Conservation (phyloP, 2,113 vertebrate species). For the Craseonycteris thonglongyai region DNA sequence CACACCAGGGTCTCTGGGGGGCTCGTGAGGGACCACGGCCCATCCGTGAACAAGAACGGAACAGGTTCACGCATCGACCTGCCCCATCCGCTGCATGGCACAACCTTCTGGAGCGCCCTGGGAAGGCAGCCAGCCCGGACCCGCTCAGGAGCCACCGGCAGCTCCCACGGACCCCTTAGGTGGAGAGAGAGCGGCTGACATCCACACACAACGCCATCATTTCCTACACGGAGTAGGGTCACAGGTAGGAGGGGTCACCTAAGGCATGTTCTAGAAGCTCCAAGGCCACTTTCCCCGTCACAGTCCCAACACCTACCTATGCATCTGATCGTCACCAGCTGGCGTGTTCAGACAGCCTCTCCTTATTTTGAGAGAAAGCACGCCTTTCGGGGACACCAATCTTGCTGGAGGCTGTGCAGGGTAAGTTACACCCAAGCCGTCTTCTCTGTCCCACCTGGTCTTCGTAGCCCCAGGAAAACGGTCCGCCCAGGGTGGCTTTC, state of each 20-base stretch:
- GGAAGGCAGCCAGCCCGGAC: neutral
- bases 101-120: neutral
- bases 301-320: neutral
- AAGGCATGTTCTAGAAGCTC: neutral
- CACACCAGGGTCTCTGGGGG: accelerated
- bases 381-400: neutral
- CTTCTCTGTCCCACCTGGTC: neutral
- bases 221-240: neutral
- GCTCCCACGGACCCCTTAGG: accelerated
- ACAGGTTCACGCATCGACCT: accelerated
- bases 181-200: accelerated
- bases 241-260: neutral
- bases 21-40: neutral
- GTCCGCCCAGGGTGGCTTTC: neutral
- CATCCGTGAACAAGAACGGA: accelerated
- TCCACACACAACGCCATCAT: accelerated
- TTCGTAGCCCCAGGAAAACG: neutral
- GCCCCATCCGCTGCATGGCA: accelerated
- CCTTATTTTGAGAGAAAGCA: neutral
- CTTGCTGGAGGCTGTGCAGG: accelerated
- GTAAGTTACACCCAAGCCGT: too few relatives aligned
- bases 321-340: neutral
- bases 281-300: accelerated
- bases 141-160: neutral
- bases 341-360: neutral